Conservation (phyloP, 2,888 invertebrate genomes). For the Synanthedon andrenaeformis region DNA sequence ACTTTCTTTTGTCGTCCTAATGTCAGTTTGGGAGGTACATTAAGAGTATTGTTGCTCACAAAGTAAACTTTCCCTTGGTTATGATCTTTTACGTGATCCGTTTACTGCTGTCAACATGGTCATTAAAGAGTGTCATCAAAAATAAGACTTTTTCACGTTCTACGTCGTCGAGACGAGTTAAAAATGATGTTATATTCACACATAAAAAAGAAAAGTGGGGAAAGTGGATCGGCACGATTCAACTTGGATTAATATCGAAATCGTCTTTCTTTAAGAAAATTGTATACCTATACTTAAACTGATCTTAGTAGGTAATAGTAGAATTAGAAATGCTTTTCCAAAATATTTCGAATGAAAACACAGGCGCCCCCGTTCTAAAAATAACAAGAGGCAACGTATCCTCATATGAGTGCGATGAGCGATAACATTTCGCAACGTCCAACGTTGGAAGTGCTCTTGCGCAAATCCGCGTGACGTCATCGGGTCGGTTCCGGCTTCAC, state of each 20-base stretch:
- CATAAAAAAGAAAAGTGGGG: no score
- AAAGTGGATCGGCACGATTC: no score
- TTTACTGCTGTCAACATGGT: conserved; percentile 3
- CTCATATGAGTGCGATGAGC: conserved; percentile 24
- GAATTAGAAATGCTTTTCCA: no score
- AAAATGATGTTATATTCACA: no score
- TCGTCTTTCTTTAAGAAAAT: no score
- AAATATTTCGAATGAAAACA: background rate
- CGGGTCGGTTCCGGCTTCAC: conserved; percentile 61
- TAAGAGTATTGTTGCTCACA: conserved; percentile 5
- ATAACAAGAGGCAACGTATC: conserved; percentile 15
- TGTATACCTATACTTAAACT: no score
- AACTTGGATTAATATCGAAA: no score
- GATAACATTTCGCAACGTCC: conserved; percentile 57
- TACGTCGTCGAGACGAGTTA: no score
- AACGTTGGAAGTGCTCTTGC: conserved; percentile 39
- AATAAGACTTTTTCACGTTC: background rate
- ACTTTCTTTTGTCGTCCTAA: background rate
- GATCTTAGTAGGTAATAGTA: no score
- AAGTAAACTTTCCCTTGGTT: conserved; percentile 7
- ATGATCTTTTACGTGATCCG: conserved; percentile 10
- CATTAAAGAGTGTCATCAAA: background rate
- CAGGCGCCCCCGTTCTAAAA: conserved; percentile 6
- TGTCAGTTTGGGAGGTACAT: conserved; percentile 2
- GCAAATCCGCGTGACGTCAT: conserved; percentile 63